Evolutionary conservation across 2,797 vertebrate species (phyloP).

Genomic region (Halcyon badia): DNA sequence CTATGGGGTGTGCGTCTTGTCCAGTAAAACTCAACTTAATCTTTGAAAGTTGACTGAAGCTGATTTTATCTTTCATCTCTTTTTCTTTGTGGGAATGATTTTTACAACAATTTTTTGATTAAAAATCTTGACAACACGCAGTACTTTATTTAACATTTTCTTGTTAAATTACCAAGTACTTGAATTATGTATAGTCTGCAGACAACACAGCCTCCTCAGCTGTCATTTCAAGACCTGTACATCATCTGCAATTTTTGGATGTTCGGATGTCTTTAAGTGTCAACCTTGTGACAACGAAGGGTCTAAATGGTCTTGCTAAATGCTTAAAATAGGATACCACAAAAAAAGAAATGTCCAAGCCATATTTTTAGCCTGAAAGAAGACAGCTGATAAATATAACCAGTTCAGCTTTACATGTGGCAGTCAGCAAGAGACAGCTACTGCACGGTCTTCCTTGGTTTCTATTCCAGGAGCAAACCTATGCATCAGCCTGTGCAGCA

Average conservation of each 20-base stretch:
- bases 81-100: neutral
- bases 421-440: neutral
- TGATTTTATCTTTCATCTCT: neutral
- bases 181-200: neutral
- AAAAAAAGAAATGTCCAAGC: neutral
- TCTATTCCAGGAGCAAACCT: neutral
- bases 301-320: neutral
- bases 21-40: neutral
- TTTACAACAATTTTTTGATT: neutral
- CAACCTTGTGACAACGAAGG: neutral
- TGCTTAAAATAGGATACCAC: neutral
- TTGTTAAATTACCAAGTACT: neutral
- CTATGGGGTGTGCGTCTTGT: rapidly evolving
- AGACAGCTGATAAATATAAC: neutral
- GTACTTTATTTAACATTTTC: neutral
- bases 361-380: neutral
- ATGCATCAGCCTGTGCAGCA: neutral
- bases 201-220: neutral
- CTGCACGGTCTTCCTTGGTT: too few species aligned
- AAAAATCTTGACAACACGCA: rapidly evolving
- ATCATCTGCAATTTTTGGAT: neutral
- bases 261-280: neutral
- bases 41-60: rapidly evolving
- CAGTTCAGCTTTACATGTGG: neutral
- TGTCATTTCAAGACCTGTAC: neutral